phyloP scores from a whole-genome alignment of 92 coral and sea anemone genomes.

The Galaxea fascicularis region DNA sequence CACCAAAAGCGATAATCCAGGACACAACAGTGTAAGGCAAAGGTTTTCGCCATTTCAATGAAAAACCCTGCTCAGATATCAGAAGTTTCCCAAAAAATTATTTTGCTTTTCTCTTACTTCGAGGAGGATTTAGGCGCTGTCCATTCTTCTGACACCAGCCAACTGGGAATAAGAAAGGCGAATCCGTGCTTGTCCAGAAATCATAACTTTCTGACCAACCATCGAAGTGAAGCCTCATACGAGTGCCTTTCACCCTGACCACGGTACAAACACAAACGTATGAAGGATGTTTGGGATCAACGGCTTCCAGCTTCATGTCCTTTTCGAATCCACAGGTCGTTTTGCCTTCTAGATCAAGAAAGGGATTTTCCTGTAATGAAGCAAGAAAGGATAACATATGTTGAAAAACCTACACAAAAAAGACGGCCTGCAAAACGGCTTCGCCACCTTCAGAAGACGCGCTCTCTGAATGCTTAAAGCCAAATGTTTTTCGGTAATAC shows the following conservation, averaged over 20 bases:
- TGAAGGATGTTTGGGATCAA: constrained; percentile 97
- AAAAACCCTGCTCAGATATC: too few relatives aligned
- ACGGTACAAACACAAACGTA: constrained; percentile 97
- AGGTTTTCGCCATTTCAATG: too few relatives aligned
- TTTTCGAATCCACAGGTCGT: constrained; percentile 82
- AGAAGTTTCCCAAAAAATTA: too few relatives aligned
- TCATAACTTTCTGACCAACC: constrained; percentile 99
- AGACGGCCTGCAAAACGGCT: too few relatives aligned
- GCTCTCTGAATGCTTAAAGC: too few relatives aligned
- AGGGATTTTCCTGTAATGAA: constrained; percentile 52
- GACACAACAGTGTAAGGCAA: too few relatives aligned
- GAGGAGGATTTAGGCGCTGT: constrained; percentile 88
- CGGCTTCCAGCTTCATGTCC: constrained; percentile 95
- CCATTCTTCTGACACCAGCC: constrained; percentile 95
- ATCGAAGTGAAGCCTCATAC: constrained; percentile 93
- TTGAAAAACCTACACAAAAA: not conserved
- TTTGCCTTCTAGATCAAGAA: constrained; percentile 28
- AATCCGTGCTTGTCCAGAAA: constrained; percentile 96
- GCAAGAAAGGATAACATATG: not conserved
- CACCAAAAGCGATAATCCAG: too few relatives aligned
- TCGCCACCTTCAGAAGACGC: too few relatives aligned
- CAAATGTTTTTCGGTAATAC: too few relatives aligned
- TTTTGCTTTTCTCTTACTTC: constrained; percentile 66
- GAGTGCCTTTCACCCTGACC: constrained; percentile 93
- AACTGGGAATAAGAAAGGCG: constrained; percentile 89